Conservation (phyloP, 2,888 invertebrate genomes). For the Conchocele bisecta region DNA sequence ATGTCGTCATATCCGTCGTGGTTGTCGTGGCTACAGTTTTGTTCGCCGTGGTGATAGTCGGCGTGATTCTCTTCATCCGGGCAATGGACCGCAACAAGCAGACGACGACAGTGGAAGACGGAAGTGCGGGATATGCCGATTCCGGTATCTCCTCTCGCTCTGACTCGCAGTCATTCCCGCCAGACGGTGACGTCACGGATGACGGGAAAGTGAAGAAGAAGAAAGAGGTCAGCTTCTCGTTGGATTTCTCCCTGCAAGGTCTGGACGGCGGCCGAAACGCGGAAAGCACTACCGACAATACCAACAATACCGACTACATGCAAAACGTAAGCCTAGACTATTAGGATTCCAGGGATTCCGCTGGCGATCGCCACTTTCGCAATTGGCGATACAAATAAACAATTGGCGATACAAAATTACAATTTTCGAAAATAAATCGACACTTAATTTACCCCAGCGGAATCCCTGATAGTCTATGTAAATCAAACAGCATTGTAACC, state of each 20-base stretch:
- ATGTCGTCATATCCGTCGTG: conserved; percentile 64
- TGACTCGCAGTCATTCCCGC: conserved; percentile 33
- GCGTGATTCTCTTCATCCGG: conserved; percentile 58
- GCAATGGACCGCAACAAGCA: conserved; percentile 55
- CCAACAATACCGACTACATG: too few relatives aligned
- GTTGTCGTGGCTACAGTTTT: conserved; percentile 65
- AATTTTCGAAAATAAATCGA: too few relatives aligned
- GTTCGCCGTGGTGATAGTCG: conserved; percentile 60
- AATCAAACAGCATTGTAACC: too few relatives aligned
- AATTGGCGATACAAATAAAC: too few relatives aligned
- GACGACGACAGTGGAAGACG: conserved; percentile 39
- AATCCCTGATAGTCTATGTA: too few relatives aligned
- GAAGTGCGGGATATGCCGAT: conserved; percentile 54
- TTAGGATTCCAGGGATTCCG: too few relatives aligned
- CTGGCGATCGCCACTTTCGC: too few relatives aligned
- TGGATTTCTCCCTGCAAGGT: conserved; percentile 45
- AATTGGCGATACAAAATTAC: too few relatives aligned
- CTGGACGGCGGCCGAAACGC: conserved; percentile 48
- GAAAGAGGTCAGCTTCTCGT: conserved; percentile 64
- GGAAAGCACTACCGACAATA: conserved; percentile 44
- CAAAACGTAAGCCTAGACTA: conserved; percentile 7
- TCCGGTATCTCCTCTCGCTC: conserved; percentile 51
- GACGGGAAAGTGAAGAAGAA: conserved; percentile 45
- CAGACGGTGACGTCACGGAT: conserved; percentile 15
- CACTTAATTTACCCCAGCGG: too few relatives aligned